phyloP scores from a whole-genome alignment of 1,140 invertebrate genomes.

The Globodera rostochiensis region DNA sequence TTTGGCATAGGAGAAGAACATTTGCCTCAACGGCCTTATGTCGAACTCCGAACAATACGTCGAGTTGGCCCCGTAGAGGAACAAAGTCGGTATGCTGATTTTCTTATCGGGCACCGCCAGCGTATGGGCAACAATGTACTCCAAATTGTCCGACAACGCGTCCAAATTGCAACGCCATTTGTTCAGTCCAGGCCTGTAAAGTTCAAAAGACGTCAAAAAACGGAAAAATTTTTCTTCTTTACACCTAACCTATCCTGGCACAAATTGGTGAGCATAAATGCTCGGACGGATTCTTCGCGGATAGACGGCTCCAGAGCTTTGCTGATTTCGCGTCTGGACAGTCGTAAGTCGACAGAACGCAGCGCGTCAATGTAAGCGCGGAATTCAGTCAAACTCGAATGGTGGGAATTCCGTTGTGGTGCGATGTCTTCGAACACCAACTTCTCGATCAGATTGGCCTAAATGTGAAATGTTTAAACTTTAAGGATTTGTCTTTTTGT shows the following conservation, averaged over 20 bases:
- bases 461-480: background rate
- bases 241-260: slow-evolving; percentile 65
- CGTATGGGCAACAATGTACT: slow-evolving; percentile 69
- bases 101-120: background rate
- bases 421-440: slow-evolving; percentile 55
- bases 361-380: slow-evolving; percentile 40
- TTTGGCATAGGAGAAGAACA: slow-evolving; percentile 77
- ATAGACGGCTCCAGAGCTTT: slow-evolving; percentile 40
- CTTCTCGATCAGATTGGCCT: slow-evolving; percentile 37
- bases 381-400: background rate
- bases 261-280: slow-evolving; percentile 82
- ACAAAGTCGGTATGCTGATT: slow-evolving; percentile 44
- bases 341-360: slow-evolving; percentile 48
- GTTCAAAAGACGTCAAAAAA: background rate
- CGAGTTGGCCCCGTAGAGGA: slow-evolving; percentile 44
- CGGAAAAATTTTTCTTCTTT: background rate
- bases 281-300: slow-evolving; percentile 68
- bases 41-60: slow-evolving; percentile 70
- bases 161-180: slow-evolving; percentile 78
- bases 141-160: slow-evolving; percentile 72
- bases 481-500: background rate
- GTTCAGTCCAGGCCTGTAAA: slow-evolving; percentile 68
- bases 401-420: background rate
- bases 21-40: slow-evolving; percentile 73
- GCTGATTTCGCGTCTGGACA: slow-evolving; percentile 41